Conservation (phyloP, 2,797 vertebrate species). For the Parauchenoglanis punctatus region DNA sequence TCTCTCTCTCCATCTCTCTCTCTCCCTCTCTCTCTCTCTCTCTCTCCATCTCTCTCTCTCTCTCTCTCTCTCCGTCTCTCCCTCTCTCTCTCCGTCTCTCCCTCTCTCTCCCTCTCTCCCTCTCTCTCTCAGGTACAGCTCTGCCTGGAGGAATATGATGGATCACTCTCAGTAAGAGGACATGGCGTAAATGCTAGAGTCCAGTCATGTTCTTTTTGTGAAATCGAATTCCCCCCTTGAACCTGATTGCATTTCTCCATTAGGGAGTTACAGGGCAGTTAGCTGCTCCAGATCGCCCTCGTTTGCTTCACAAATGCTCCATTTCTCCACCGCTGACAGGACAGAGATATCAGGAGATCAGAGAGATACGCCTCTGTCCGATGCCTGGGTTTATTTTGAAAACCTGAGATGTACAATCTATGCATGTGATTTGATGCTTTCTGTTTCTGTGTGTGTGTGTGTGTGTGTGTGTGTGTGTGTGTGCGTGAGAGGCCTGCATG, state of each 20-base stretch:
- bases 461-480: constrained; percentile 5
- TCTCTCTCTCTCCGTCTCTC: too few relatives aligned
- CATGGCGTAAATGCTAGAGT: constrained; percentile 19
- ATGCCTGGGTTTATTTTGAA: constrained; percentile 14
- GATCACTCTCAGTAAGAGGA: constrained; percentile 32
- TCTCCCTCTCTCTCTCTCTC: too few relatives aligned
- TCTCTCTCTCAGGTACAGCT: not conserved
- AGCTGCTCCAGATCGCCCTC: constrained; percentile 12
- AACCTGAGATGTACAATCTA: constrained; percentile 40
- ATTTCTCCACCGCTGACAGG: constrained; percentile 5
- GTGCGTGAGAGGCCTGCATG: not conserved
- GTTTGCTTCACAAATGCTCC: not conserved
- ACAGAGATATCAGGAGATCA: constrained; percentile 3
- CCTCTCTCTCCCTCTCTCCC: not conserved
- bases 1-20: too few relatives aligned
- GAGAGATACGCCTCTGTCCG: constrained; percentile 8
- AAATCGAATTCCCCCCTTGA: constrained; percentile 47
- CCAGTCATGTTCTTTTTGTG: constrained; percentile 17
- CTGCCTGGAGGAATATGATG: not conserved
- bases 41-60: too few relatives aligned
- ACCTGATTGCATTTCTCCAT: constrained; percentile 47
- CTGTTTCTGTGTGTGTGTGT: not conserved
- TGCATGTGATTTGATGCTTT: constrained; percentile 5
- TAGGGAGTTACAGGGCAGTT: constrained; percentile 17
- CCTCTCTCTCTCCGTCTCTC: too few relatives aligned